These are phyloP conservation scores for Drosophila sproati DNA, from an alignment of 1,140 invertebrate genomes.

Conservation along the genomic window DNA sequence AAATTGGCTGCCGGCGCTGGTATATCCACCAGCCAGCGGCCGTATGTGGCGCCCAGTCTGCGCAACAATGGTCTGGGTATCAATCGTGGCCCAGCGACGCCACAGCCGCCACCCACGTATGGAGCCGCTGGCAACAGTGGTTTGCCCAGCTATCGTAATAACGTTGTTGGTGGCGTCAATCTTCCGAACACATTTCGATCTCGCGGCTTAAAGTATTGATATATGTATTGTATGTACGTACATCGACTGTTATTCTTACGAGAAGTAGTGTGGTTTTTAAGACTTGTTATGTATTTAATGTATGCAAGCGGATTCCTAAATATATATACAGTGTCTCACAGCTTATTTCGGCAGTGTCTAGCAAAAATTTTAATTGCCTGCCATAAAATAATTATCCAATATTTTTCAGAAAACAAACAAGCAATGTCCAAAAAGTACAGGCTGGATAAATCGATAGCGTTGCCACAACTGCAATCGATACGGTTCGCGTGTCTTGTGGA, in stretches of 20 bases:
- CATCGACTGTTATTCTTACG: slow-evolving; percentile 26
- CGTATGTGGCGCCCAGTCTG: slow-evolving; percentile 76
- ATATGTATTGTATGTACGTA: not conserved
- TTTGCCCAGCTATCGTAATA: slow-evolving; percentile 43
- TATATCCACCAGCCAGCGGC: slow-evolving; percentile 73
- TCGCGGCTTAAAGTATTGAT: slow-evolving; percentile 79
- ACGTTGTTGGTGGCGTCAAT: slow-evolving; percentile 47
- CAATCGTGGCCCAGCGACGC: slow-evolving; percentile 57
- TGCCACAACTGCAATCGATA: slow-evolving; percentile 21
- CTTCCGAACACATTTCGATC: slow-evolving; percentile 67
- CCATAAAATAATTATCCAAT: too few species aligned
- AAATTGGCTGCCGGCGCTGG: slow-evolving; percentile 10
- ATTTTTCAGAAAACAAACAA: not conserved
- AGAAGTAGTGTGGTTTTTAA: slow-evolving; percentile 35
- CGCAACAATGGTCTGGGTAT: slow-evolving; percentile 72
- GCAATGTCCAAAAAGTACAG: slow-evolving; percentile 16
- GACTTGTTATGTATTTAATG: slow-evolving; percentile 39
- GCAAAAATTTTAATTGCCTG: too few species aligned
- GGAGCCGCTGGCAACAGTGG: slow-evolving; percentile 10
- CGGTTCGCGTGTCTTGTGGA: not conserved
- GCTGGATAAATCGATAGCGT: slow-evolving; percentile 37
- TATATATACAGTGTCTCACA: slow-evolving; percentile 1
- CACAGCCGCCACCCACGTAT: slow-evolving; percentile 26
- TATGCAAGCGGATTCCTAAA: slow-evolving; percentile 46
- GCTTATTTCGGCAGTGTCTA: too few species aligned